A percentile compares a stretch with the other conserved stretches of the same genome.
Evolutionary conservation across 2,797 vertebrate species (phyloP).

Genomic region (Trachops cirrhosus): DNA sequence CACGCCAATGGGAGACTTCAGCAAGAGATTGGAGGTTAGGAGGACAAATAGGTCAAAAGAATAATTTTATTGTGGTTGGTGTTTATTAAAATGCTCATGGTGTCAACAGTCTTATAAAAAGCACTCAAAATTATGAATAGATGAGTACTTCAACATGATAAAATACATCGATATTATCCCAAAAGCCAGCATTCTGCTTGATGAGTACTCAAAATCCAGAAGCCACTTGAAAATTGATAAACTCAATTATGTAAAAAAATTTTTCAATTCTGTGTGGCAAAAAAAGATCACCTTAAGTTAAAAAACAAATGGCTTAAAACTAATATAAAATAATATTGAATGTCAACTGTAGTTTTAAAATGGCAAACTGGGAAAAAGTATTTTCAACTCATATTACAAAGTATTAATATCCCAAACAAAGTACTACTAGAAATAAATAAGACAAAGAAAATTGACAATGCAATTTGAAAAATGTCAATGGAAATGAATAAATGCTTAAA

Average conservation of each 20-base stretch:
- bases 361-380: neutral
- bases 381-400: conserved; percentile 25
- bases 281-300: neutral
- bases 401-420: neutral
- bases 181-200: neutral
- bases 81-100: neutral
- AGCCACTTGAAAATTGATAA: neutral
- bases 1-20: neutral
- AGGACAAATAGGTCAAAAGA: neutral
- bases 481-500: neutral
- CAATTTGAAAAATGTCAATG: neutral
- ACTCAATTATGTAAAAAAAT: conserved; percentile 1
- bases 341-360: neutral
- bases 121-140: neutral
- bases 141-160: neutral
- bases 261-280: neutral
- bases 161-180: neutral
- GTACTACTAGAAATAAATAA: conserved; percentile 1
- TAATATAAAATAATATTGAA: neutral
- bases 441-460: neutral
- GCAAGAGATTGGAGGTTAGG: neutral
- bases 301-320: conserved; percentile 3
- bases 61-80: neutral
- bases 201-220: neutral
- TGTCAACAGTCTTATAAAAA: neutral